Percentiles rank a stretch among this genome's conserved stretches.
These are phyloP conservation scores for Pogonophryne albipinna DNA, from an alignment of 2,797 vertebrate species.

Conservation along the genomic window DNA sequence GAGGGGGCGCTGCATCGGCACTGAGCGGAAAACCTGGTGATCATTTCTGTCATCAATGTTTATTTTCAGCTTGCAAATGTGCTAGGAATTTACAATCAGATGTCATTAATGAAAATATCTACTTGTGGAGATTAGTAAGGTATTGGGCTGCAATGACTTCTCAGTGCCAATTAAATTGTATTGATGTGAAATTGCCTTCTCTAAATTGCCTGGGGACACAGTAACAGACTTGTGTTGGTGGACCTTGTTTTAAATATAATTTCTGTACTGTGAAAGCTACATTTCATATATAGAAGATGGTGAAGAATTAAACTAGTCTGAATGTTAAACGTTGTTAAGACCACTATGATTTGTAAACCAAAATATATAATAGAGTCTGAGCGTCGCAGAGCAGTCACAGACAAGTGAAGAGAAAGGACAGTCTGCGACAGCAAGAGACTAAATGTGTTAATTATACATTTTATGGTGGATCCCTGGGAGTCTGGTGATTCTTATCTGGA, in stretches of 20 bases:
- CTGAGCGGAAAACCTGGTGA: constrained; percentile 36
- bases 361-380: constrained; percentile 18
- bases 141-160: neutral
- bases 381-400: constrained; percentile 24
- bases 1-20: constrained; percentile 12
- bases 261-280: too few species aligned
- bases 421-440: constrained; percentile 56
- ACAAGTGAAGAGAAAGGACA: constrained; percentile 24
- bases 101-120: constrained; percentile 3
- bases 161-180: neutral
- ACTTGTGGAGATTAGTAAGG: neutral
- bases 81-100: constrained; percentile 16
- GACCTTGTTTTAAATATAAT: too few species aligned
- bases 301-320: too few species aligned
- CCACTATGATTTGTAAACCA: neutral
- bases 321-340: constrained; percentile 5
- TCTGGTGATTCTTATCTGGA: constrained; percentile 73
- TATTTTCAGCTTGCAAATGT: constrained; percentile 18
- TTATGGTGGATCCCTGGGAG: constrained; percentile 66
- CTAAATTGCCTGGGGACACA: too few species aligned
- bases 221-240: too few species aligned
- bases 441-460: constrained; percentile 74
- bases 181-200: neutral
- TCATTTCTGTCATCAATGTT: constrained; percentile 18
- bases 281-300: too few species aligned